phyloP scores from a whole-genome alignment of 2,888 invertebrate species.

The Rhamnusium bicolor region DNA sequence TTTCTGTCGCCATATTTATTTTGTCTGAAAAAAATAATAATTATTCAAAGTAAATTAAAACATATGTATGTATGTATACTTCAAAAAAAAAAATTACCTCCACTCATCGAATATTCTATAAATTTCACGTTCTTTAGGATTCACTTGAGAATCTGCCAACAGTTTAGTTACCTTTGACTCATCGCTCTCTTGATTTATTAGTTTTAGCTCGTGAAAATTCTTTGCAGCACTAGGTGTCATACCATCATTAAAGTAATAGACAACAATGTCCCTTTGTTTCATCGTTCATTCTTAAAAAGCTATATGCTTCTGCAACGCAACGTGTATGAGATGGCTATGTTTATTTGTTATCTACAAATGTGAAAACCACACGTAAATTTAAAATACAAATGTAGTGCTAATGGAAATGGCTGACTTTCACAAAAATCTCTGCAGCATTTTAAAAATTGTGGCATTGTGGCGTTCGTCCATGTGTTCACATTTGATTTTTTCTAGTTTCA shows the following conservation, averaged over 20 bases:
- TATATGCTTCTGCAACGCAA: neutral
- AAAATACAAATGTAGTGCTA: too few species aligned
- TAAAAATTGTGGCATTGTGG: too few species aligned
- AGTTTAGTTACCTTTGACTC: neutral
- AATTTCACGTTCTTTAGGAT: neutral
- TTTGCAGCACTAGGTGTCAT: neutral
- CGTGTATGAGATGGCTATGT: neutral
- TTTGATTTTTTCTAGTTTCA: too few species aligned
- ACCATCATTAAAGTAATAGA: neutral
- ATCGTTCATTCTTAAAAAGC: neutral
- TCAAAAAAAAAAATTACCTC: neutral
- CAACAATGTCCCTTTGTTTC: neutral
- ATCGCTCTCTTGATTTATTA: neutral
- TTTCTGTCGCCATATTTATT: slow-evolving; percentile 1
- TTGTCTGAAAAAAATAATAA: neutral
- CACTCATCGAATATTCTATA: neutral
- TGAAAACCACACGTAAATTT: too few species aligned
- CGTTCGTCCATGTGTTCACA: too few species aligned
- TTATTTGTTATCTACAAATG: neutral
- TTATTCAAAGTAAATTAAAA: neutral
- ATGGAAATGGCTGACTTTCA: too few species aligned
- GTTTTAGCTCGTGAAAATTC: neutral
- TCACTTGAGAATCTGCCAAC: neutral
- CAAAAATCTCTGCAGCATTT: too few species aligned
- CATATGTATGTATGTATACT: neutral